phyloP scores from a whole-genome alignment of 2,797 vertebrate genomes.

The Manis crassicaudata region DNA sequence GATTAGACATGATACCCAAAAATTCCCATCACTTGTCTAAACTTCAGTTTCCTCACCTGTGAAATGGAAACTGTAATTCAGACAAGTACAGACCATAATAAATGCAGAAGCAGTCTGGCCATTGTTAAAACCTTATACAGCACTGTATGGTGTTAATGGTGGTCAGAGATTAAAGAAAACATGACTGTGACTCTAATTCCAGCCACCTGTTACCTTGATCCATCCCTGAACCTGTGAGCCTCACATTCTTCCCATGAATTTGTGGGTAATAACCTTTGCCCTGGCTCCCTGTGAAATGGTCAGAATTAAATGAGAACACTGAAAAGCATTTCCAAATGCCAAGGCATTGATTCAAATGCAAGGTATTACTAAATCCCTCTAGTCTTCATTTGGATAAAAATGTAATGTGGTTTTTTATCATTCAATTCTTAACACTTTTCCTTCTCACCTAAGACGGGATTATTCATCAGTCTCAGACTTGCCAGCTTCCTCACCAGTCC shows the following conservation, averaged over 20 bases:
- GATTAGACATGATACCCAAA: background rate
- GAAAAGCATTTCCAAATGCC: background rate
- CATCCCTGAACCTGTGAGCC: background rate
- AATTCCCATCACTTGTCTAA: background rate
- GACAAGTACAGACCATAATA: background rate
- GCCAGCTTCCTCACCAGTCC: background rate
- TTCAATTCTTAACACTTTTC: background rate
- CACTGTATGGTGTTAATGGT: background rate
- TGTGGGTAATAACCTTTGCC: background rate
- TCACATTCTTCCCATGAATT: background rate
- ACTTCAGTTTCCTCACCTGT: conserved; percentile 8
- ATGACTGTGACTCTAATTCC: background rate
- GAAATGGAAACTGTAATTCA: background rate
- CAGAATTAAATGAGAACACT: background rate
- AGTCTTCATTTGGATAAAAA: conserved; percentile 29
- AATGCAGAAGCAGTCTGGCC: background rate
- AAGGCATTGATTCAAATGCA: background rate
- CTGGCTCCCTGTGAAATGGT: background rate
- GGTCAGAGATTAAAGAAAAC: background rate
- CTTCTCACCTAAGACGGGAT: background rate
- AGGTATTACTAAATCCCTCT: background rate
- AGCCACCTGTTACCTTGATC: background rate
- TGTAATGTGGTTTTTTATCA: background rate
- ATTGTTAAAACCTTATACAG: background rate
- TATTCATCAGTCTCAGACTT: background rate